Percentiles rank a stretch among this genome's conserved stretches.
Evolutionary conservation across 2,888 invertebrate genomes (phyloP).

Genomic region (Pharmacophagus antenor): DNA sequence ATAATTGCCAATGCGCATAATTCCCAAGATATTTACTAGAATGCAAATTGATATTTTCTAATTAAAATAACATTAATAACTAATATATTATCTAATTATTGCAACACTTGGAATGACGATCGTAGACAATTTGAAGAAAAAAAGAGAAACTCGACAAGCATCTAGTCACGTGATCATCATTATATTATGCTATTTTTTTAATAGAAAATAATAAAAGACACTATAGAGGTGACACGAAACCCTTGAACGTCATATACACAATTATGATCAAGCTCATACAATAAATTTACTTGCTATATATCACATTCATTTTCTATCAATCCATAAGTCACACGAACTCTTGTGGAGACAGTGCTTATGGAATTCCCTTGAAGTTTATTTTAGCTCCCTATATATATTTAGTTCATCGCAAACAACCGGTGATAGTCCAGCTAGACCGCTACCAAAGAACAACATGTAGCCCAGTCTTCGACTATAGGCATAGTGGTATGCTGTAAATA

Average conservation of each 20-base stretch:
- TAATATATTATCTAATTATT: neutral
- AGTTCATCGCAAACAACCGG: neutral
- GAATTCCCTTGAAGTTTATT: neutral
- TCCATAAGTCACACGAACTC: neutral
- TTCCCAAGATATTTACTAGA: neutral
- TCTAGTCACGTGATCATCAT: neutral
- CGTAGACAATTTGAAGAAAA: neutral
- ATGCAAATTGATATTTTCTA: neutral
- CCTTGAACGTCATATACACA: neutral
- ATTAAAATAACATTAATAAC: neutral
- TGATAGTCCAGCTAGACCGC: neutral
- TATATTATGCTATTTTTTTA: neutral
- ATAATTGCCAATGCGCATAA: too few relatives aligned
- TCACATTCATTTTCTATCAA: neutral
- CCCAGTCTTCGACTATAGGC: neutral
- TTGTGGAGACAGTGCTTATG: neutral
- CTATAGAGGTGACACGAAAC: too few relatives aligned
- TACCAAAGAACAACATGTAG: neutral
- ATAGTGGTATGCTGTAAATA: too few relatives aligned
- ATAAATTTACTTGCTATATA: neutral
- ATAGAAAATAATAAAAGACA: too few relatives aligned
- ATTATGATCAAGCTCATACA: neutral
- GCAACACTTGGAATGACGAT: neutral
- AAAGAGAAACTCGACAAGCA: neutral
- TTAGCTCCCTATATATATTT: neutral